Evolutionary conservation across 2,888 invertebrate genomes (phyloP).

Genomic region (Drosophila meridiana): DNA sequence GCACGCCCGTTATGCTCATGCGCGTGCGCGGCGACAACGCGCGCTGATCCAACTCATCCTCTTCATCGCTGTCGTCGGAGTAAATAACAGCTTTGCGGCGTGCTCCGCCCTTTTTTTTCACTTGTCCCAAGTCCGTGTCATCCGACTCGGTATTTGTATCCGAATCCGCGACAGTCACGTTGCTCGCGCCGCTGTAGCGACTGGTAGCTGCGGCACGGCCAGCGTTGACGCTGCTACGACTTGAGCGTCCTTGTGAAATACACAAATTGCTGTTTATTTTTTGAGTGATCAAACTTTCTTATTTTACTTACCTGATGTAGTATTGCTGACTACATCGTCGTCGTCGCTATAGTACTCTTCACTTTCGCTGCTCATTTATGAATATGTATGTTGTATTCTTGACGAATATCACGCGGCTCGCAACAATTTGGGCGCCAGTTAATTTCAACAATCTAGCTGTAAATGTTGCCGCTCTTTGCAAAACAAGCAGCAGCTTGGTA

Average conservation of each 20-base stretch:
- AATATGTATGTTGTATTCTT: background rate
- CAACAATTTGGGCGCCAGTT: slow-evolving; percentile 42
- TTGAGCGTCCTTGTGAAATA: slow-evolving; percentile 40
- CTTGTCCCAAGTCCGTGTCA: slow-evolving; percentile 7
- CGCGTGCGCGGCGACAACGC: slow-evolving; percentile 83
- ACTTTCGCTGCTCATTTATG: slow-evolving; percentile 50
- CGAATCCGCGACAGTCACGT: slow-evolving; percentile 57
- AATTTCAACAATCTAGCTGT: slow-evolving; percentile 43
- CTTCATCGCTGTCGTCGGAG: slow-evolving; percentile 71
- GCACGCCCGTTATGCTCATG: slow-evolving; percentile 84
- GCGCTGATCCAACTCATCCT: slow-evolving; percentile 72
- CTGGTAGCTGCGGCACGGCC: background rate
- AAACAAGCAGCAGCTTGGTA: background rate
- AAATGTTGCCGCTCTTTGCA: slow-evolving; percentile 21
- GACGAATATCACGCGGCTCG: background rate
- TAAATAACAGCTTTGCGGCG: slow-evolving; percentile 29
- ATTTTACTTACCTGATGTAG: slow-evolving; percentile 45
- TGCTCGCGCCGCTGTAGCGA: slow-evolving; percentile 13
- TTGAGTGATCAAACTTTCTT: background rate
- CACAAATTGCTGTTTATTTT: background rate
- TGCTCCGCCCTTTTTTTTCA: background rate
- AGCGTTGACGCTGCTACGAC: slow-evolving; percentile 5
- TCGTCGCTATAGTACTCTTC: slow-evolving; percentile 42
- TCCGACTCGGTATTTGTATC: slow-evolving; percentile 44
- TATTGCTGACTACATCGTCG: slow-evolving; percentile 29